Evolutionary conservation across 2,113 vertebrate species (phyloP).

Genomic region (Eira barbara): DNA sequence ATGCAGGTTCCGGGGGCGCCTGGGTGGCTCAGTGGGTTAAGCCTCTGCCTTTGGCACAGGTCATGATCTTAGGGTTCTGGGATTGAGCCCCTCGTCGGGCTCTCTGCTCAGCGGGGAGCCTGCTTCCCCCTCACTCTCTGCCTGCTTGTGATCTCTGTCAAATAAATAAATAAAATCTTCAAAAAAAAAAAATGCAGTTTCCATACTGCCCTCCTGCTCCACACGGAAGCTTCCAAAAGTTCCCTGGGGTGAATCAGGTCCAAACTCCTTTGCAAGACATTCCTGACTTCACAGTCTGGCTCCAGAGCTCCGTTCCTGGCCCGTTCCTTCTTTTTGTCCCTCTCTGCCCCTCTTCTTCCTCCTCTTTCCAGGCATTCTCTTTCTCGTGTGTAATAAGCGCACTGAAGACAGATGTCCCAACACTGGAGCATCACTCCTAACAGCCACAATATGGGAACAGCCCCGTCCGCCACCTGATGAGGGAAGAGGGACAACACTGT

Average conservation of each 20-base stretch:
- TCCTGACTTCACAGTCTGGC: neutral
- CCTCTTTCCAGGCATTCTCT: neutral
- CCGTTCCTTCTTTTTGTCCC: neutral
- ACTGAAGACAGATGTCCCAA: neutral
- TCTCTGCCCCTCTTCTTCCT: too few relatives aligned
- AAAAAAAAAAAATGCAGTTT: neutral
- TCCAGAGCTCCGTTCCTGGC: rapidly evolving
- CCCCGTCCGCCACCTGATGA: neutral
- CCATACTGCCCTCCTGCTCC: neutral
- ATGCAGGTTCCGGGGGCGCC: too few relatives aligned
- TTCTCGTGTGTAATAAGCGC: neutral
- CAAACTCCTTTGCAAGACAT: neutral
- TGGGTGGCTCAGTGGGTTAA: too few relatives aligned
- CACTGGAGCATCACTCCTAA: neutral
- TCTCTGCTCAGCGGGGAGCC: too few relatives aligned
- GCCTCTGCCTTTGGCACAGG: too few relatives aligned
- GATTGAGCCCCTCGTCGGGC: too few relatives aligned
- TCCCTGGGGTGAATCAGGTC: neutral
- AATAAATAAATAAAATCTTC: too few relatives aligned
- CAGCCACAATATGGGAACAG: neutral
- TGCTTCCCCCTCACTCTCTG: too few relatives aligned
- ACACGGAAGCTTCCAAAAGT: neutral
- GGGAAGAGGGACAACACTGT: neutral
- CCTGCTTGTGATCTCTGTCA: too few relatives aligned
- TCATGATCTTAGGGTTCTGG: too few relatives aligned